Evolutionary conservation across 2,888 invertebrate genomes (phyloP).

Genomic region (Synergus gifuensis): DNA sequence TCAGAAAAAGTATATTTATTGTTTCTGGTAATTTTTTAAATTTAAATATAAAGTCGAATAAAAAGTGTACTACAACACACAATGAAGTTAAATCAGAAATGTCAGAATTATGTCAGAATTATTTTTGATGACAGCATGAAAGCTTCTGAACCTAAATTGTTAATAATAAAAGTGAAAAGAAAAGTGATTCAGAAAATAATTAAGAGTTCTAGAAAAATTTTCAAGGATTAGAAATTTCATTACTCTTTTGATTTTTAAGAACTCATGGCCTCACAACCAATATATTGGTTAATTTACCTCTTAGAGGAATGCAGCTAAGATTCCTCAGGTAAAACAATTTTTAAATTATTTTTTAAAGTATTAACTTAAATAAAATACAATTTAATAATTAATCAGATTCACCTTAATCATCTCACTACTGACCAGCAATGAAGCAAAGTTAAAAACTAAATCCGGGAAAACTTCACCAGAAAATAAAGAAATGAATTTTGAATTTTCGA

Average conservation of each 20-base stretch:
- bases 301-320: conserved; percentile 66
- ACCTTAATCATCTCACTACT: conserved; percentile 63
- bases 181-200: not conserved
- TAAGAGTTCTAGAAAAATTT: not conserved
- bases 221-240: not conserved
- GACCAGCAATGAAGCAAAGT: conserved; percentile 54
- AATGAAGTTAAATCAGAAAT: not conserved
- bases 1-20: not conserved
- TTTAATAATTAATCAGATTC: conserved; percentile 54
- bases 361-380: too few species aligned
- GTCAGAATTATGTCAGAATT: not conserved
- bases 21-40: not conserved
- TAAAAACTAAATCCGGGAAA: conserved; percentile 51
- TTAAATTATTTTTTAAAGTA: not conserved
- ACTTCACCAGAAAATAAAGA: conserved; percentile 45
- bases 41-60: not conserved
- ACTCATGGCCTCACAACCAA: conserved; percentile 61
- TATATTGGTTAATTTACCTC: conserved; percentile 56
- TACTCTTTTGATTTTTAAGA: not conserved
- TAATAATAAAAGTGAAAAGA: not conserved
- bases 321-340: conserved; percentile 53
- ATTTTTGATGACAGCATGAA: conserved; percentile 1
- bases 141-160: not conserved
- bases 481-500: not conserved
- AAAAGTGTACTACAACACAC: not conserved